phyloP scores from a whole-genome alignment of 1,140 invertebrate species.

The Sitophilus oryzae region DNA sequence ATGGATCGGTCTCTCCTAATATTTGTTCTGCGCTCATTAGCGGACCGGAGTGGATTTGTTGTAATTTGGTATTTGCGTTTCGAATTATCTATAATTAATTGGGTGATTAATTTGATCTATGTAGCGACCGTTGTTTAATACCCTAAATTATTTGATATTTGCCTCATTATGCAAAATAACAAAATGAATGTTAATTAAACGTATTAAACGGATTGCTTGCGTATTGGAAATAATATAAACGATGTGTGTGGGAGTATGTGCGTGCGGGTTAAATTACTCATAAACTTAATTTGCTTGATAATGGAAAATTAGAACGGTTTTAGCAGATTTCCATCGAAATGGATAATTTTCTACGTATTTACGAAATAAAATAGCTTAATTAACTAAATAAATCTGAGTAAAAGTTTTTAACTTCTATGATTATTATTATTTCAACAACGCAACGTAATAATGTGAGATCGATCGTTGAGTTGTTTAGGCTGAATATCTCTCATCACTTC shows the following conservation, averaged over 20 bases:
- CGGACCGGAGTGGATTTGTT: conserved; percentile 39
- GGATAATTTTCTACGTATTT: too few species aligned
- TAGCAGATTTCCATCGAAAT: too few species aligned
- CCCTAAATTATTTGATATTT: conserved; percentile 35
- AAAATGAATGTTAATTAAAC: conserved; percentile 29
- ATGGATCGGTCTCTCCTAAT: too few species aligned
- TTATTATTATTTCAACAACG: too few species aligned
- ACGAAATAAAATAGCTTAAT: too few species aligned
- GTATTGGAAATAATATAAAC: conserved; percentile 3
- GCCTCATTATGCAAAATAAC: conserved; percentile 32
- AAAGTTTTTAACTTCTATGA: too few species aligned
- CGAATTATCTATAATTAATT: conserved; percentile 45
- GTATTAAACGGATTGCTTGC: conserved; percentile 16
- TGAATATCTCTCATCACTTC: too few species aligned
- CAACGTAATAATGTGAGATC: too few species aligned
- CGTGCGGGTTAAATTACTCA: not conserved
- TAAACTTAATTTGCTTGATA: too few species aligned
- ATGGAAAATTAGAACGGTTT: too few species aligned
- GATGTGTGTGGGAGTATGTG: not conserved
- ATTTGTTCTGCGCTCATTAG: conserved; percentile 42
- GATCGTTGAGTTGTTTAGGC: too few species aligned
- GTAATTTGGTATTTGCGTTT: conserved; percentile 40
- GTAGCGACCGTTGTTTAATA: conserved; percentile 25
- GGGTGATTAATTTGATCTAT: conserved; percentile 43
- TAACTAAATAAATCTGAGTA: too few species aligned